Evolutionary conservation across 2,888 invertebrate genomes (phyloP), one percentile per base, ranked within the genome.

Genomic region (Diabrotica balteata): DNA sequence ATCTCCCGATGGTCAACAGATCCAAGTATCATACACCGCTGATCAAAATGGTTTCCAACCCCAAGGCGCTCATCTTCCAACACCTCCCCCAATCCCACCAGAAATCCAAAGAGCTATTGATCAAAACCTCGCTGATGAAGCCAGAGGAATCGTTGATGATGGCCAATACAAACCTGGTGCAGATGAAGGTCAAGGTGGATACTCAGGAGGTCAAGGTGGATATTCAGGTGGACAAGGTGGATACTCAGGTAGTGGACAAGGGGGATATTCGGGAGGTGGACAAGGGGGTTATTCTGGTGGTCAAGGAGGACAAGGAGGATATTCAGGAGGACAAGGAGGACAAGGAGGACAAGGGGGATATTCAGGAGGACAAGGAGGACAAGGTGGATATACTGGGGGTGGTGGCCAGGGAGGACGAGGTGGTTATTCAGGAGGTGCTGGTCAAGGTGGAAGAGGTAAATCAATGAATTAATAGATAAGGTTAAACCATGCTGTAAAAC

Each of bases 51-150:
- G 88, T 8, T 88, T 87, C 82, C 83, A 84, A 47, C 84, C 88
- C 0, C 81, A 85, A 69, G 88, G 88, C 0, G 85, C 84, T 0
- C 88, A 88, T 72, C 78, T 88, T 43, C 89, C 88, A 11, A 88
- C 88, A 0, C 86, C 88, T 0, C 88, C 88, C 0, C 88, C 88
- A 50, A 88, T 89, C 72, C 88, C 88, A 1, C 86, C 86, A 70
- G 88, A 86, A 43, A 88, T 88, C 74, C 83, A 86, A 53, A 84
- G 86, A 63, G 72, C 79, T 8, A 72, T 79, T 53, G 77, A 79
- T 67, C 76, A 77, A 58, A 79, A 80, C 66, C 73, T 77, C 32
- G 77, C 75, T n/a, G 78, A 78, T 52, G 80, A 79, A 70, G 79
- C 78, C 32, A 71, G 77, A 63, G 79, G 77, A 50, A 73, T 77